These are phyloP conservation scores for Sialis lutaria DNA, from an alignment of 2,888 invertebrate genomes.

Conservation along the genomic window DNA sequence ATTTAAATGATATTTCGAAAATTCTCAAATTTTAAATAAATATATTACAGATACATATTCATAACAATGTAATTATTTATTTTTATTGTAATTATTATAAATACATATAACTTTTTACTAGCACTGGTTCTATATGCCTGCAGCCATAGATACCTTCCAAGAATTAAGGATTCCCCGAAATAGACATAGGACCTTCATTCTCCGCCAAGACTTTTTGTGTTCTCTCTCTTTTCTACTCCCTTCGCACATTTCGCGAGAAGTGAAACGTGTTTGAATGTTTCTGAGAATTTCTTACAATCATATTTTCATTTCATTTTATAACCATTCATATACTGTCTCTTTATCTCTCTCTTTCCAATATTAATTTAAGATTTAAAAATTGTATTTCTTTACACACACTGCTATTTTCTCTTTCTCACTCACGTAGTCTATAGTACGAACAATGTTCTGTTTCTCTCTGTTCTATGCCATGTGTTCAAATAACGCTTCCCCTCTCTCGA, in stretches of 20 bases:
- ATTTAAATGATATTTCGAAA: background rate
- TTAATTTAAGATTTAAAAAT: background rate
- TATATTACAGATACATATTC: background rate
- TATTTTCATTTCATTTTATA: background rate
- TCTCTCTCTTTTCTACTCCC: background rate
- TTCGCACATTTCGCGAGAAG: constrained; percentile 18
- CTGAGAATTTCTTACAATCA: constrained; percentile 20
- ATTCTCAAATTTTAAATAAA: background rate
- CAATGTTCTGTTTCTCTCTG: too few species aligned
- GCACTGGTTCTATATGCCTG: constrained; percentile 1
- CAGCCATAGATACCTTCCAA: constrained; percentile 17
- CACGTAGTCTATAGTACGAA: too few species aligned
- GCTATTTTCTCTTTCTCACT: too few species aligned
- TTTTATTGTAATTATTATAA: background rate
- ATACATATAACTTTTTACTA: background rate
- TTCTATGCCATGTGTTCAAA: too few species aligned
- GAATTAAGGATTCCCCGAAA: constrained; percentile 25
- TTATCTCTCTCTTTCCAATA: background rate
- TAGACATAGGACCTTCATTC: constrained; percentile 14
- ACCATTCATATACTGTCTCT: background rate
- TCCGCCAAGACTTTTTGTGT: constrained; percentile 10
- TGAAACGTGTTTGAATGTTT: constrained; percentile 21
- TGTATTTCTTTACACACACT: background rate
- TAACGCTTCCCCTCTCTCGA: too few species aligned
- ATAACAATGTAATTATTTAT: too few species aligned